phyloP scores from a whole-genome alignment of 2,113 vertebrate genomes.

The Apteryx owenii region DNA sequence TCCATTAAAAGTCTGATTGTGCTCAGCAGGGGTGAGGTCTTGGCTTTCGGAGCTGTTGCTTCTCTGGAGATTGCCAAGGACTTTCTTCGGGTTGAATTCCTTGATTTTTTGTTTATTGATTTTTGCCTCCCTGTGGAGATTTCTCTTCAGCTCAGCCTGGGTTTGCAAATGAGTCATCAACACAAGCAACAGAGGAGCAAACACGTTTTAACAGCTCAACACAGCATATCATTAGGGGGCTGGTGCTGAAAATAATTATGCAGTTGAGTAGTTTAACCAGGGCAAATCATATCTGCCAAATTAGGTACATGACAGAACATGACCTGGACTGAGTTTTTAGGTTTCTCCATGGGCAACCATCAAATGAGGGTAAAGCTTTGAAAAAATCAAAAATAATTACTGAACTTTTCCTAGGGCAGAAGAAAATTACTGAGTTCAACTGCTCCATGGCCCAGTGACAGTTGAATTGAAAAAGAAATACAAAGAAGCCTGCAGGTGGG shows the following conservation, averaged over 20 bases:
- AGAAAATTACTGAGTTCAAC: neutral
- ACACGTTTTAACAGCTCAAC: neutral
- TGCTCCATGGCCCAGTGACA: neutral
- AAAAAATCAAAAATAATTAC: neutral
- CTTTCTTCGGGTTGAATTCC: conserved; percentile 47
- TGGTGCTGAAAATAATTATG: neutral
- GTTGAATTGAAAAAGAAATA: neutral
- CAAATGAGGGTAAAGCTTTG: accelerated
- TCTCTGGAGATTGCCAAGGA: neutral
- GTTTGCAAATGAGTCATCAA: conserved; percentile 64
- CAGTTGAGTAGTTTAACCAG: neutral
- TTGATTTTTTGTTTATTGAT: conserved; percentile 54
- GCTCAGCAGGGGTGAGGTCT: conserved; percentile 11
- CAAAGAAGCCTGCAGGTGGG: neutral
- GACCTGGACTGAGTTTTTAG: neutral
- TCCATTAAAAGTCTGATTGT: conserved; percentile 21
- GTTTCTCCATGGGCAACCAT: accelerated
- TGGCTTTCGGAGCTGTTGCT: neutral
- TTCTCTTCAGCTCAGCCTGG: conserved; percentile 72
- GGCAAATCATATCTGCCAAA: neutral
- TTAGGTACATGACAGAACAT: neutral
- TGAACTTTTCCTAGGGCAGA: neutral
- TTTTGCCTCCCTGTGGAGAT: conserved; percentile 67
- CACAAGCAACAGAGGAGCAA: neutral
- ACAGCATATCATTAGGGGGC: neutral